phyloP scores from a whole-genome alignment of 2,113 vertebrate genomes.

The Elachura formosa region DNA sequence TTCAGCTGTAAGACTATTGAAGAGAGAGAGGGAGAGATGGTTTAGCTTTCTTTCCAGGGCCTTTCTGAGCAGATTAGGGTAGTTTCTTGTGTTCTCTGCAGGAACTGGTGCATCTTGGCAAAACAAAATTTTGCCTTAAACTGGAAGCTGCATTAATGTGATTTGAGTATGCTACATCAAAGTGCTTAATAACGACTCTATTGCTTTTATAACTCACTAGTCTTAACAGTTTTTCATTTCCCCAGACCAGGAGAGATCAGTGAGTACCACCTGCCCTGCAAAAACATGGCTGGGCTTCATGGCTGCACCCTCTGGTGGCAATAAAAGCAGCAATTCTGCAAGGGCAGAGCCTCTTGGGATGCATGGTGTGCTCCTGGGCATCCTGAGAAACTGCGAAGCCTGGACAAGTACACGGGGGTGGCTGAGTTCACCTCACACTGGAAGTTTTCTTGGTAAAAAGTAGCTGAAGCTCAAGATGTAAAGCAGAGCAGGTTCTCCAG shows the following conservation, averaged over 20 bases:
- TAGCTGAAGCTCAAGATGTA: neutral
- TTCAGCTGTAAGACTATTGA: neutral
- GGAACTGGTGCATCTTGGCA: neutral
- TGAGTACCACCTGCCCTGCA: neutral
- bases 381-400: neutral
- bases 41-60: neutral
- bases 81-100: neutral
- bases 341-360: neutral
- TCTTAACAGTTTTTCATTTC: neutral
- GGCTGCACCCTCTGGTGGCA: neutral
- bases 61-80: neutral
- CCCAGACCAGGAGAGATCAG: neutral
- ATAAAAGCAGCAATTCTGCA: neutral
- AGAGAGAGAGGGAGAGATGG: neutral
- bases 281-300: neutral
- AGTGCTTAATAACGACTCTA: neutral
- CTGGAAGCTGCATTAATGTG: neutral
- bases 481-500: neutral
- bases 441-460: neutral
- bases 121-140: neutral
- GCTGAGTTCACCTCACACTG: neutral
- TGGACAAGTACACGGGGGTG: neutral
- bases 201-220: neutral
- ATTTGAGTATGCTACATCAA: neutral
- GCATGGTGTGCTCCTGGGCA: rapidly evolving